These are phyloP conservation scores for Pterostichus niger DNA, from an alignment of 2,888 invertebrate genomes.

Conservation along the genomic window DNA sequence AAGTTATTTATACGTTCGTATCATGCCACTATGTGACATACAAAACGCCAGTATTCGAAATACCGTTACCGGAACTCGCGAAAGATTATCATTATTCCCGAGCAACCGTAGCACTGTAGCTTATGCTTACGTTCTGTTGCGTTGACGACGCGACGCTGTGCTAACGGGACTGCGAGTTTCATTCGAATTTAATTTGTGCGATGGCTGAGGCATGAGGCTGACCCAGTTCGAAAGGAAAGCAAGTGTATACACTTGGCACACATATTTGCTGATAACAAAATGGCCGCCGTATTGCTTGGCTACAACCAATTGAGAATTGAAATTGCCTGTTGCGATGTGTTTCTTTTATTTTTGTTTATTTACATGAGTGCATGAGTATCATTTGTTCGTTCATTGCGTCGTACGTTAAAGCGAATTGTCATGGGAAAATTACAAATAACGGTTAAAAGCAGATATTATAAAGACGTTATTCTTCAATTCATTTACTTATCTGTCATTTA, in stretches of 20 bases:
- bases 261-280: constrained; percentile 59
- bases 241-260: constrained; percentile 63
- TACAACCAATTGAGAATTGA: constrained; percentile 25
- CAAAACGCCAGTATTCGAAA: background rate
- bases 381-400: background rate
- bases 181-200: constrained; percentile 57
- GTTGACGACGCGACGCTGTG: constrained; percentile 15
- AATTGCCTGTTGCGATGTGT: constrained; percentile 43
- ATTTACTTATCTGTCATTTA: too few species aligned
- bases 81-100: constrained; percentile 36
- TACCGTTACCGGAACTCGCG: constrained; percentile 4
- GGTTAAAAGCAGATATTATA: too few species aligned
- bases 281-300: constrained; percentile 40
- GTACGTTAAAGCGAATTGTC: too few species aligned
- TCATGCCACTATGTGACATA: too few species aligned
- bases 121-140: constrained; percentile 8
- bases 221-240: constrained; percentile 59
- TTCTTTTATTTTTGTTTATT: constrained; percentile 28
- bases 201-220: constrained; percentile 29
- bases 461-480: too few species aligned
- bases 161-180: constrained; percentile 47
- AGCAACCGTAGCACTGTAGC: background rate
- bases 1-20: too few species aligned
- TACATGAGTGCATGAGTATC: background rate
- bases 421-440: too few species aligned